Conservation (phyloP, 1,140 invertebrate genomes). For the Sitobion miscanthi region DNA sequence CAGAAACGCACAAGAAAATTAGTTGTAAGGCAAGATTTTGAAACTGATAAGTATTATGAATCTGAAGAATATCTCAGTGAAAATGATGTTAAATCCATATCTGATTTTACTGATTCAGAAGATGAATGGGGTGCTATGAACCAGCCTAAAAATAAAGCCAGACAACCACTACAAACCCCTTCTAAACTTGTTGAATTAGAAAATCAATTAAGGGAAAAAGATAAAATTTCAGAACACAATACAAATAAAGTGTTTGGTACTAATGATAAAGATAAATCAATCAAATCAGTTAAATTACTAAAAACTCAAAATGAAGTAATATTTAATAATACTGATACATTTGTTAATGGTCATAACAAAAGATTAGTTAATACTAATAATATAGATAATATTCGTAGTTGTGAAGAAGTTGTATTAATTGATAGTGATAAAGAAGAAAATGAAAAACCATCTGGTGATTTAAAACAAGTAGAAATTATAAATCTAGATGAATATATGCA, state of each 20-base stretch:
- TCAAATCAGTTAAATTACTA: background rate
- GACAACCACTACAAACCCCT: background rate
- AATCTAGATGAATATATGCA: background rate
- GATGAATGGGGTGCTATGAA: slow-evolving; percentile 46
- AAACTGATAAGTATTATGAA: background rate
- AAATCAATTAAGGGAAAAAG: slow-evolving; percentile 20
- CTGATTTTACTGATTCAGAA: slow-evolving; percentile 43
- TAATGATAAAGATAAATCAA: background rate
- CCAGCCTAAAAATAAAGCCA: slow-evolving; percentile 23
- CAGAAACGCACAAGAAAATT: slow-evolving; percentile 33
- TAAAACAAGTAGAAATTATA: slow-evolving; percentile 26
- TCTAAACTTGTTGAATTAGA: slow-evolving; percentile 25
- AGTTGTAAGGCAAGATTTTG: background rate
- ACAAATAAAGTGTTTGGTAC: background rate
- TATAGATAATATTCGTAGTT: background rate
- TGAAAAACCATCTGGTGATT: background rate
- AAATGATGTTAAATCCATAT: background rate
- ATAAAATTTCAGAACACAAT: background rate
- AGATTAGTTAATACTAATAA: background rate
- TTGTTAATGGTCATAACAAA: background rate
- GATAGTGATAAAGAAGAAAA: slow-evolving; percentile 8
- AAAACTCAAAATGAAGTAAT: background rate
- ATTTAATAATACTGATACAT: background rate
- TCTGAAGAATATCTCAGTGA: slow-evolving; percentile 31
- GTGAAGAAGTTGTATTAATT: background rate